Evolutionary conservation across 2,797 vertebrate genomes (phyloP), one percentile per base, ranked within the genome.

Genomic region (Chelon auratus): DNA sequence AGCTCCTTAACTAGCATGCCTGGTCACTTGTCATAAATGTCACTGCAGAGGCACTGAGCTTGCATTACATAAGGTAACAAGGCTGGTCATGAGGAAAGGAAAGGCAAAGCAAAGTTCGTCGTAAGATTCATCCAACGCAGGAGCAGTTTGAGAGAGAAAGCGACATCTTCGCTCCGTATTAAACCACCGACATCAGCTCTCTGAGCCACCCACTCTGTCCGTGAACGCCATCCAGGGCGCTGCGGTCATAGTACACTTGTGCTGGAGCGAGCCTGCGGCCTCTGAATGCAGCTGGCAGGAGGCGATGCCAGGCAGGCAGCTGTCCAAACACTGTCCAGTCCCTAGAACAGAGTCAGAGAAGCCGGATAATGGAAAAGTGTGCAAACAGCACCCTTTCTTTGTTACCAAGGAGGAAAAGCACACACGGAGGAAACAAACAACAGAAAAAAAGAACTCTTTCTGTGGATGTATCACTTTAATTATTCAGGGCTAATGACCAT

Each of bases 311-410:
- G 80, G 73, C 82, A 75, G 87, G 88, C 94, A 93, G 93, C 93
- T 95, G 93, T 93, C 90, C 86, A 94, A 93, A 94, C 91, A 94
- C 73, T 64, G 80, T 82, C 79, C 76, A 30, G 75, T 81, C 70
- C 64, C 58, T 43, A 67, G 80, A 75, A 72, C 64, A 55, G 67
- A 73, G 78, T 54, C 72, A 65, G 67, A 84, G 86, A 75, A 56
- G 68, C 66, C 69, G 78, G 52, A 85, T 80, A 55, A 90, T 91
- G 91, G 90, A 91, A 92, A 89, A 78, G 83, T 77, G 67, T 79
- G 82, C 81, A 90, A 91, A 90, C 83, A 80, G 76, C 62, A 59
- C 20, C 33, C 54, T 61, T 64, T 72, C 86, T 86, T 86, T 85
- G 82, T 88, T 87, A 68, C 75, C 68, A 78, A 65, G 69, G 68